A percentile compares a stretch with the other conserved stretches of the same genome.
Evolutionary conservation across 2,797 vertebrate genomes (phyloP).

Genomic region (Avahi laniger): DNA sequence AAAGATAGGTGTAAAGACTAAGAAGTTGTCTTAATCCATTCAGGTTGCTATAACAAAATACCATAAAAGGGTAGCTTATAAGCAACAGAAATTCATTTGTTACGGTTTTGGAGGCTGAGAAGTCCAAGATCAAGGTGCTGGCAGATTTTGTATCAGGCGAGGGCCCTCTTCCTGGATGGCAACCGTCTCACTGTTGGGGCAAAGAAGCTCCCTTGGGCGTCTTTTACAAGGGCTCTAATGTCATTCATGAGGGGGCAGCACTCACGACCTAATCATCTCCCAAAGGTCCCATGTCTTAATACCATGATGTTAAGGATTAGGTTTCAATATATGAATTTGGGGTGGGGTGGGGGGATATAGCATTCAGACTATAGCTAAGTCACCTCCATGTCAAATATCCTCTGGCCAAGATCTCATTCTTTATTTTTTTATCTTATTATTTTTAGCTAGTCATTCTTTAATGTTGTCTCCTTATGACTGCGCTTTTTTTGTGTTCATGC

Average conservation of each 20-base stretch:
- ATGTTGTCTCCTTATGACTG: background rate
- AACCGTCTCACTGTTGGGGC: background rate
- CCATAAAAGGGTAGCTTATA: background rate
- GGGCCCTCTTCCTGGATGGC: background rate
- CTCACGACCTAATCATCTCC: background rate
- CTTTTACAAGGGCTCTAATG: background rate
- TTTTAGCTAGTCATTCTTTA: background rate
- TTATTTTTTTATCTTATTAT: background rate
- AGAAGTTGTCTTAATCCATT: background rate
- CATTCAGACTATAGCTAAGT: background rate
- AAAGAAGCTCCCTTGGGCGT: background rate
- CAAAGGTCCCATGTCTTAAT: background rate
- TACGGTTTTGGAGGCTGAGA: background rate
- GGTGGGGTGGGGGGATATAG: background rate
- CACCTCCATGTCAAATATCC: background rate
- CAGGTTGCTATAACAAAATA: background rate
- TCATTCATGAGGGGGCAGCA: background rate
- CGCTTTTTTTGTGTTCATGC: background rate
- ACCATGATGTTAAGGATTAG: background rate
- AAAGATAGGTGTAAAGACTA: background rate
- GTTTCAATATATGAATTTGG: background rate
- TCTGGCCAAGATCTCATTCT: background rate
- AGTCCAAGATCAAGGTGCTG: background rate
- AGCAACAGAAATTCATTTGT: background rate
- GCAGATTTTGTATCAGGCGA: background rate